phyloP scores from a whole-genome alignment of 1,140 invertebrate genomes.

The Scaptomyza graminum region DNA sequence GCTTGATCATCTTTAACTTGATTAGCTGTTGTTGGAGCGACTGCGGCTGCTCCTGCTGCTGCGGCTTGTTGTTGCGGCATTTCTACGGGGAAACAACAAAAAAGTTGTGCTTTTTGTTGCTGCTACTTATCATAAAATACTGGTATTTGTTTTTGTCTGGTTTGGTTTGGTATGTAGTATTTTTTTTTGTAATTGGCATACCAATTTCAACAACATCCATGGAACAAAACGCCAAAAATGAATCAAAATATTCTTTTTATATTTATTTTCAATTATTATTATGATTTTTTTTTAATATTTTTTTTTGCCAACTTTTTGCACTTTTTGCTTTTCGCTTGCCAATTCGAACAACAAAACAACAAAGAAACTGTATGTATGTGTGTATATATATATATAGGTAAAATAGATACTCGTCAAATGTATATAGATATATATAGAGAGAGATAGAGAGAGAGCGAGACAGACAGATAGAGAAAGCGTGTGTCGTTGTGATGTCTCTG shows the following conservation, averaged over 20 bases:
- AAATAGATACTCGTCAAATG: slow-evolving; percentile 16
- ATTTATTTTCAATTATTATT: slow-evolving; percentile 38
- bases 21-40: slow-evolving; percentile 16
- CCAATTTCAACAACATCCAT: slow-evolving; percentile 71
- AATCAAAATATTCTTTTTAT: slow-evolving; percentile 62
- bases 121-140: slow-evolving; percentile 55
- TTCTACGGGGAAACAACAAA: slow-evolving; percentile 73
- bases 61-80: slow-evolving; percentile 33
- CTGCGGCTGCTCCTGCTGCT: background rate
- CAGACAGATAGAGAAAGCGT: slow-evolving; percentile 7
- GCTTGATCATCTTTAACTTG: slow-evolving; percentile 9
- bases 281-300: slow-evolving; percentile 27
- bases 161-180: slow-evolving; percentile 42
- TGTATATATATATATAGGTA: slow-evolving; percentile 25
- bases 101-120: slow-evolving; percentile 72
- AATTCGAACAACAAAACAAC: slow-evolving; percentile 59
- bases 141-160: slow-evolving; percentile 29
- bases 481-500: slow-evolving; percentile 34
- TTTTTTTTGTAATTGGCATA: slow-evolving; percentile 1
- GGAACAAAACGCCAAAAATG: slow-evolving; percentile 80
- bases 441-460: slow-evolving; percentile 16
- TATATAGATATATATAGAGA: slow-evolving; percentile 17
- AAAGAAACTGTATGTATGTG: slow-evolving; percentile 41
- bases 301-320: slow-evolving; percentile 50
- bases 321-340: slow-evolving; percentile 40